Percentiles rank a stretch among this genome's conserved stretches.
phyloP scores from a whole-genome alignment of 2,888 invertebrate species.

The Stictocephala bisonia region DNA sequence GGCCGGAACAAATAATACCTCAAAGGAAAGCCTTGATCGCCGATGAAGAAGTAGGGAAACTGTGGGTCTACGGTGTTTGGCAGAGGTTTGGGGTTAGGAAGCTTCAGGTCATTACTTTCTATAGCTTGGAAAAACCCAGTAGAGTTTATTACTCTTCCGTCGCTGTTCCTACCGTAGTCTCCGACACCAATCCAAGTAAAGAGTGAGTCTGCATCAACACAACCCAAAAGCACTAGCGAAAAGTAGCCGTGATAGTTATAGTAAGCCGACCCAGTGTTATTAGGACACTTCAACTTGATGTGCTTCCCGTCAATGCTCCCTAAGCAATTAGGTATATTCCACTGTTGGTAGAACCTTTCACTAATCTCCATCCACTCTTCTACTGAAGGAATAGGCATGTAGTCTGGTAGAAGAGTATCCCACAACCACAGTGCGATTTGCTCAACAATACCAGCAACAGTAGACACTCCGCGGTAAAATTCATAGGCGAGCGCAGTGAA shows the following conservation, averaged over 20 bases:
- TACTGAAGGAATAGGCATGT: conserved; percentile 18
- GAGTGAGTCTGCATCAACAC: conserved; percentile 28
- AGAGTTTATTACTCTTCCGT: conserved; percentile 18
- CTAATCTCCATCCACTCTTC: conserved; percentile 9
- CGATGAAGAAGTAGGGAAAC: conserved; percentile 24
- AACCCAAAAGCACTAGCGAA: conserved; percentile 19
- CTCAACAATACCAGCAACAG: conserved; percentile 5
- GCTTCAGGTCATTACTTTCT: conserved; percentile 9
- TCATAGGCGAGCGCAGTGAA: conserved; percentile 28
- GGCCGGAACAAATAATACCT: conserved; percentile 5
- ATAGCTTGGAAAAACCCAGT: conserved; percentile 16
- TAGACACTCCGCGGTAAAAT: conserved; percentile 30
- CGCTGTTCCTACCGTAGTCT: conserved; percentile 35
- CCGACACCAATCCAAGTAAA: conserved; percentile 28
- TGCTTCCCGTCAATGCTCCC: conserved; percentile 32
- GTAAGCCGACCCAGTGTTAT: conserved; percentile 25
- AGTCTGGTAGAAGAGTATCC: conserved; percentile 11
- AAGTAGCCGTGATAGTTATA: conserved; percentile 26
- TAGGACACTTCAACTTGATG: conserved; percentile 10
- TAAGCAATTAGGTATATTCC: conserved; percentile 16
- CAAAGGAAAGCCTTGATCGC: conserved; percentile 27
- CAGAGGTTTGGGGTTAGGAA: conserved; percentile 8
- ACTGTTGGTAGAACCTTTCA: conserved; percentile 33
- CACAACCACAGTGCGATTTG: conserved; percentile 9
- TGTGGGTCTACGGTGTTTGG: conserved; percentile 27